Conservation (phyloP, 1,140 invertebrate species). For the Ceratoteleas bidentatus region DNA sequence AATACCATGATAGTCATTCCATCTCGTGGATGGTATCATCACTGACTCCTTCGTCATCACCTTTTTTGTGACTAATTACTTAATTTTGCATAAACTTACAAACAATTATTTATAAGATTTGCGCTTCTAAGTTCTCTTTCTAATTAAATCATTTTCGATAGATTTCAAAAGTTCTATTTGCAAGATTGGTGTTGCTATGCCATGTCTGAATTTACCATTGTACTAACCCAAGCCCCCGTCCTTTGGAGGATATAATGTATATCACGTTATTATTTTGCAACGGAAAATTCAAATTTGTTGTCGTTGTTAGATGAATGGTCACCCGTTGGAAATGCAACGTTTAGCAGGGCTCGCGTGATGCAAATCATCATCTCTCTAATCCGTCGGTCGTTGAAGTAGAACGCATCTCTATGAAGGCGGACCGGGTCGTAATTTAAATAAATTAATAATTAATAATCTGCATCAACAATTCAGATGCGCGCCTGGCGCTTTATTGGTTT, state of each 20-base stretch:
- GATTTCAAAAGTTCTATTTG: background rate
- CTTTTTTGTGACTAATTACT: no score
- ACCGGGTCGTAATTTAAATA: slow-evolving; percentile 59
- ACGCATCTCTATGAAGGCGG: slow-evolving; percentile 49
- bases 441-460: slow-evolving; percentile 65
- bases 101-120: no score
- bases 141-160: no score
- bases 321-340: slow-evolving; percentile 29
- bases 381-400: slow-evolving; percentile 36
- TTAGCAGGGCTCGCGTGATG: slow-evolving; percentile 23
- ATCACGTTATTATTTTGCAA: background rate
- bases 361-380: slow-evolving; percentile 53
- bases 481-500: slow-evolving; percentile 45
- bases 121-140: no score
- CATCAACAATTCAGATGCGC: slow-evolving; percentile 57
- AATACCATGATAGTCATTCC: no score
- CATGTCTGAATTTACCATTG: background rate
- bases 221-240: background rate
- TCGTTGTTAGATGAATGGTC: slow-evolving; percentile 24
- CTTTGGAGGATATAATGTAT: no score
- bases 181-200: background rate
- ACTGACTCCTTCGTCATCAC: no score
- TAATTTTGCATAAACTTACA: no score
- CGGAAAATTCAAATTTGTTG: slow-evolving; percentile 27
- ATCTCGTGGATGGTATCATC: no score